phyloP scores from a whole-genome alignment of 1,140 invertebrate species.

The Myzus persicae region DNA sequence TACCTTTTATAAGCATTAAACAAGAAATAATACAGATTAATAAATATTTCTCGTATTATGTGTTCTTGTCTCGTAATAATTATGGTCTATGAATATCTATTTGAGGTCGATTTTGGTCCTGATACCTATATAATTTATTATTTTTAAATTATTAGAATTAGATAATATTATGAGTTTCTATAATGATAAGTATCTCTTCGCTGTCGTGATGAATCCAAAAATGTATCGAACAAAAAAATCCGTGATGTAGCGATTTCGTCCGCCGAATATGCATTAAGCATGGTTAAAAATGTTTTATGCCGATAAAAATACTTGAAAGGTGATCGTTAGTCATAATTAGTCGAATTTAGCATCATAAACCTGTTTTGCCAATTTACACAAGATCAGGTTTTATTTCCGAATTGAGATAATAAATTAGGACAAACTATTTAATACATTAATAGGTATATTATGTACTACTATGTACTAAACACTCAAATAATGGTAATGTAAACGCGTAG shows the following conservation, averaged over 20 bases:
- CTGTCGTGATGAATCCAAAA: neutral
- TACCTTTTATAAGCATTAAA: neutral
- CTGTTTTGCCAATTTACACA: slow-evolving; percentile 11
- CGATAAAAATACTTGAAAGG: neutral
- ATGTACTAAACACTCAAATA: neutral
- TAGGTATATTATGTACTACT: no score
- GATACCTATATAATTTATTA: neutral
- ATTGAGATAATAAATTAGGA: neutral
- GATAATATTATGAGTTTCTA: neutral
- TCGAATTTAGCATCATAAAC: neutral
- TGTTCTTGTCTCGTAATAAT: neutral
- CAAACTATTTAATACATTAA: neutral
- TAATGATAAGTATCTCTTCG: neutral
- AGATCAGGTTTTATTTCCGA: neutral
- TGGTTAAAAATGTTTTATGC: neutral
- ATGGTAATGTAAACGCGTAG: neutral
- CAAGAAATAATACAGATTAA: no score
- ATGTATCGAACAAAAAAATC: neutral
- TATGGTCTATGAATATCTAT: neutral
- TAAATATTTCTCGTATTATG: neutral
- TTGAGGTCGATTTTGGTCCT: neutral
- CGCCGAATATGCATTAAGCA: neutral
- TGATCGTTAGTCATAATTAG: slow-evolving; percentile 7
- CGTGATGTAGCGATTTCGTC: neutral
- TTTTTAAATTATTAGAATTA: slow-evolving; percentile 16